Evolutionary conservation across 2,888 invertebrate genomes (phyloP).

Genomic region (Drosophila emarginata): DNA sequence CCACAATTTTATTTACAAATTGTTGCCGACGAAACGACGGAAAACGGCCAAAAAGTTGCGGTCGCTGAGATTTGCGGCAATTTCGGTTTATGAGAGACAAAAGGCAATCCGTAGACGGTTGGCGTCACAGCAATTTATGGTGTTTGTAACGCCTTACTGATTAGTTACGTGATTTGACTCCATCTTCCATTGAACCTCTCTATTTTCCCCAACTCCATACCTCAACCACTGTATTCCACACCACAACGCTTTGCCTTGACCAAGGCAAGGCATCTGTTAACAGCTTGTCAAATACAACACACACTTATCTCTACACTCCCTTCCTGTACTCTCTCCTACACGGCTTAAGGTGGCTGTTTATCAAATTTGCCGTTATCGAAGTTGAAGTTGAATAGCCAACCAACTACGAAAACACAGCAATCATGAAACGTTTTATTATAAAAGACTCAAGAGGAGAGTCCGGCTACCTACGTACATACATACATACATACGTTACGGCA

Average conservation of each 20-base stretch:
- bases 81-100: conserved; percentile 75
- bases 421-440: conserved; percentile 72
- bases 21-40: conserved; percentile 48
- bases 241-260: not conserved
- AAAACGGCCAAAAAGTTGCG: conserved; percentile 53
- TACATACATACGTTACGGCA: conserved; percentile 28
- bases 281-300: conserved; percentile 66
- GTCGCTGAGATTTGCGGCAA: conserved; percentile 68
- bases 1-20: conserved; percentile 80
- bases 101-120: conserved; percentile 30
- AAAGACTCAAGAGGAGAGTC: conserved; percentile 31
- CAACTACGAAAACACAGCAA: conserved; percentile 61
- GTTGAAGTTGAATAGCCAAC: conserved; percentile 38
- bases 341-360: conserved; percentile 28
- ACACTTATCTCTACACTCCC: conserved; percentile 19
- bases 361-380: conserved; percentile 61
- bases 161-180: conserved; percentile 42
- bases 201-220: not conserved
- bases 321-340: not conserved
- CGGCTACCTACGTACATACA: not conserved
- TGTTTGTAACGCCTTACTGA: conserved; percentile 66
- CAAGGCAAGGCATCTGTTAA: conserved; percentile 45
- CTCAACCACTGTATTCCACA: not conserved
- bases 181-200: not conserved
- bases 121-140: conserved; percentile 59